These are phyloP conservation scores for Trissolcus japonicus DNA, from an alignment of 2,888 invertebrate species.

Conservation along the genomic window DNA sequence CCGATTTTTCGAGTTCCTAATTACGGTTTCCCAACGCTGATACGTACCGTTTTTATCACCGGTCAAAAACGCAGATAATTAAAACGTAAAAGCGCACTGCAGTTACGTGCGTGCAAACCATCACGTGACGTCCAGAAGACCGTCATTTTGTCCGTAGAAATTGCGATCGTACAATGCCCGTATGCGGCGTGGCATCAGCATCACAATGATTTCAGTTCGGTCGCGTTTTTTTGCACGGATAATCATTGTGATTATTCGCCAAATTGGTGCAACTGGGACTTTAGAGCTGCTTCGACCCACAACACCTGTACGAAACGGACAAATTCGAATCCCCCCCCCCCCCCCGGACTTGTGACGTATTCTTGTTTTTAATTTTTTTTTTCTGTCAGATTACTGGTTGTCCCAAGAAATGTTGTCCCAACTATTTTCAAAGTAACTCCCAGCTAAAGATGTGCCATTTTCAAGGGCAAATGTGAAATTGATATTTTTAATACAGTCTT, in stretches of 20 bases:
- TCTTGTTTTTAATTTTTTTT: no score
- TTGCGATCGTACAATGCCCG: conserved; percentile 47
- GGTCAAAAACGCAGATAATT: conserved; percentile 9
- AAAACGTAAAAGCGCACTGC: conserved; percentile 12
- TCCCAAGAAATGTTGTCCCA: no score
- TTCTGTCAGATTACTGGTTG: no score
- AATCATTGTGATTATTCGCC: conserved; percentile 54
- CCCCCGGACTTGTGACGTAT: background rate
- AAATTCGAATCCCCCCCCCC: conserved; percentile 8
- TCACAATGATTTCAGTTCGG: conserved; percentile 36
- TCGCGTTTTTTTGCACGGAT: conserved; percentile 27
- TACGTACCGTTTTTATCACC: background rate
- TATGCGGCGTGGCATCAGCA: conserved; percentile 16
- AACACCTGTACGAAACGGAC: conserved; percentile 29
- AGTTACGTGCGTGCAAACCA: conserved; percentile 20
- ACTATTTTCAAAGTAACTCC: no score
- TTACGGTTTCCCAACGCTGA: conserved; percentile 13
- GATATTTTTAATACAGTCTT: background rate
- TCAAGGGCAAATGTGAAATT: no score
- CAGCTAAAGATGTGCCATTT: no score
- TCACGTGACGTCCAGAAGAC: conserved; percentile 16
- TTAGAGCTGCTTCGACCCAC: conserved; percentile 9
- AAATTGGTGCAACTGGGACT: conserved; percentile 49
- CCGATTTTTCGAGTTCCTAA: conserved; percentile 14
- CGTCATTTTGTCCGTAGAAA: conserved; percentile 24